These are phyloP conservation scores for Sesamia inferens DNA, from an alignment of 2,888 invertebrate species.

Conservation along the genomic window DNA sequence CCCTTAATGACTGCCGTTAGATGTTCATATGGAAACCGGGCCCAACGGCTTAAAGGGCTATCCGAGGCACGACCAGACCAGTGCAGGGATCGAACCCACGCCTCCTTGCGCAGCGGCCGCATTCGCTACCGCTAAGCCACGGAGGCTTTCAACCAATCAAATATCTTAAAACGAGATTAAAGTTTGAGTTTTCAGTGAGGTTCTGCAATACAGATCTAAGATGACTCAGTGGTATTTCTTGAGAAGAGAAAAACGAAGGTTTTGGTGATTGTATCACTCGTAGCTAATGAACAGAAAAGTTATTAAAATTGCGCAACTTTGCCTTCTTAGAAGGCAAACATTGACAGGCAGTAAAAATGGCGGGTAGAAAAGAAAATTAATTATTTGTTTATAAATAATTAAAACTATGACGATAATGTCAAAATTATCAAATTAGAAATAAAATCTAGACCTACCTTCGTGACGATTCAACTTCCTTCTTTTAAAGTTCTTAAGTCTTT, in stretches of 20 bases:
- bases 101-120: too few relatives aligned
- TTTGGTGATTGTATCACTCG: neutral
- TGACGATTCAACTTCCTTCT: constrained; percentile 2
- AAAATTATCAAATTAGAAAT: neutral
- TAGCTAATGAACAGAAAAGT: neutral
- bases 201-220: too few relatives aligned
- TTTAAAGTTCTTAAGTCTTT: constrained; percentile 21
- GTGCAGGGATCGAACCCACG: too few relatives aligned
- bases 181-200: too few relatives aligned
- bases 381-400: neutral
- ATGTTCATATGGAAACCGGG: too few relatives aligned
- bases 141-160: too few relatives aligned
- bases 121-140: too few relatives aligned
- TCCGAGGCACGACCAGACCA: too few relatives aligned
- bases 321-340: neutral
- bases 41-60: too few relatives aligned
- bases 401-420: neutral
- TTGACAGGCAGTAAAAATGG: constrained; percentile 1
- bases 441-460: constrained; percentile 22
- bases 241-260: neutral
- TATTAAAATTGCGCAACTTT: neutral
- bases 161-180: too few relatives aligned
- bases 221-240: neutral
- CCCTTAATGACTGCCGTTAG: too few relatives aligned
- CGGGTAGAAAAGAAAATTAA: constrained; percentile 7